Evolutionary conservation across 2,797 vertebrate species (phyloP).

Genomic region (Nyctibius grandis): DNA sequence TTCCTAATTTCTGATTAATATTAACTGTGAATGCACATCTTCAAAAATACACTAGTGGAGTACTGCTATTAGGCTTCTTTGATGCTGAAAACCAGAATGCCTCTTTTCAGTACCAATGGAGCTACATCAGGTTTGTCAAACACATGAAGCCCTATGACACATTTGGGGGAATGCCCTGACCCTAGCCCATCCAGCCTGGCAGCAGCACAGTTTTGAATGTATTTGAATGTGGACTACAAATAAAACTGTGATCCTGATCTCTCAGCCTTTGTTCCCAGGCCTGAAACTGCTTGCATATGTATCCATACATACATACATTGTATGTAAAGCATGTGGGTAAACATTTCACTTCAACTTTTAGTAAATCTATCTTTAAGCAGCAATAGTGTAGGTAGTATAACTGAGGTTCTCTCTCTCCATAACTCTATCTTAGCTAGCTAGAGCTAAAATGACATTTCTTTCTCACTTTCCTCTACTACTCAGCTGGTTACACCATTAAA

Average conservation of each 20-base stretch:
- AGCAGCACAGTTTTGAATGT: neutral
- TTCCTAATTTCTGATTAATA: slow-evolving; percentile 58
- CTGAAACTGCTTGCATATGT: neutral
- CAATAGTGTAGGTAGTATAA: accelerated
- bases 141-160: accelerated
- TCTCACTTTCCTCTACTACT: neutral
- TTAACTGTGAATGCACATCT: neutral
- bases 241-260: neutral
- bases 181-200: accelerated
- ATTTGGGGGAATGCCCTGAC: accelerated
- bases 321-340: neutral
- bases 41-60: slow-evolving; percentile 10
- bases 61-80: neutral
- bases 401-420: neutral
- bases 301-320: accelerated
- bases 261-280: neutral
- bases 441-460: neutral
- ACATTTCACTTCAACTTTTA: neutral
- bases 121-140: neutral
- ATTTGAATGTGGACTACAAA: neutral
- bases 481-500: neutral
- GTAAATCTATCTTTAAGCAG: neutral
- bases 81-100: neutral
- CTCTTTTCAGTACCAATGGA: neutral
- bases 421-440: neutral